These are phyloP conservation scores for Yoshiicerus persimilis DNA, from an alignment of 1,140 invertebrate species.

Conservation along the genomic window DNA sequence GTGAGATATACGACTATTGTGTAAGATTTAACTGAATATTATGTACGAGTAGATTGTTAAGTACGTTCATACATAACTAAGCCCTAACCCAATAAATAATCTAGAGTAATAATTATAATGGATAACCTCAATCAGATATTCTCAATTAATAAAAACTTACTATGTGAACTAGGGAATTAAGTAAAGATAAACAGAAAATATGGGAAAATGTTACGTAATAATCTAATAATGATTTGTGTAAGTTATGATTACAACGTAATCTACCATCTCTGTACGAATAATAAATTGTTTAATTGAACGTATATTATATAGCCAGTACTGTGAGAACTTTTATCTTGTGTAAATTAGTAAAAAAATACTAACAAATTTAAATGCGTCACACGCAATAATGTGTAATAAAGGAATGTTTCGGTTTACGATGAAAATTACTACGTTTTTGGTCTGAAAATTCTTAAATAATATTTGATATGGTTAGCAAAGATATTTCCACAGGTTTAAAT, in stretches of 20 bases:
- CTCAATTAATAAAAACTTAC: background rate
- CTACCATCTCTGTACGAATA: background rate
- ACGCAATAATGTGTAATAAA: background rate
- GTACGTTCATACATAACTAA: background rate
- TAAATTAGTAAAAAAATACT: background rate
- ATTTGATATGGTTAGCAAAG: too few relatives aligned
- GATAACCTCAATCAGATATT: background rate
- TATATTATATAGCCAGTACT: background rate
- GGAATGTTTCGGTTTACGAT: conserved; percentile 1
- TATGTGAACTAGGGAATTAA: background rate
- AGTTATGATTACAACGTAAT: background rate
- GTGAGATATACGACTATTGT: background rate
- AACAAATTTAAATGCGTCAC: background rate
- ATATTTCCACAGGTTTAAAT: too few relatives aligned
- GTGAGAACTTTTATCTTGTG: background rate
- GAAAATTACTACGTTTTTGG: background rate
- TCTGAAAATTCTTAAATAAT: too few relatives aligned
- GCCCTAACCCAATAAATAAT: too few relatives aligned
- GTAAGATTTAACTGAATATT: background rate
- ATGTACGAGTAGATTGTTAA: background rate
- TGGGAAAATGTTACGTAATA: background rate
- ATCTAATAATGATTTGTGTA: background rate
- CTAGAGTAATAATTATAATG: background rate
- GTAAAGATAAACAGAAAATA: background rate
- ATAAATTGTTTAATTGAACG: background rate